Percentiles rank a stretch among this genome's conserved stretches.
phyloP scores from a whole-genome alignment of 2,113 vertebrate species.

The Protobothrops mucrosquamatus region DNA sequence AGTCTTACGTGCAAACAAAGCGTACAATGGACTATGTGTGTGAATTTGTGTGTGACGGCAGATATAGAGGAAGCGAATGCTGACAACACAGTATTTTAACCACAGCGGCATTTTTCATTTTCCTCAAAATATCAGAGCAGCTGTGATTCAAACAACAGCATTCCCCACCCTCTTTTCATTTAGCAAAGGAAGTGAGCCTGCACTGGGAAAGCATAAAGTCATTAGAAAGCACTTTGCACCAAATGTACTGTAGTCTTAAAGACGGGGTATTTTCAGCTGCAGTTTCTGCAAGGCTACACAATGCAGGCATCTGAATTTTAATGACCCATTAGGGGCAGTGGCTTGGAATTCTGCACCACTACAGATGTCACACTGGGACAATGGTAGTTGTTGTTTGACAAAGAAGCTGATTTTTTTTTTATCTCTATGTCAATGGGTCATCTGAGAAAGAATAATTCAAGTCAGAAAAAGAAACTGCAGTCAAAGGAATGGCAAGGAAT shows the following conservation, averaged over 20 bases:
- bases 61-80: neutral
- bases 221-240: slow-evolving; percentile 12
- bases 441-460: neutral
- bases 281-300: neutral
- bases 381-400: accelerated
- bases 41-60: neutral
- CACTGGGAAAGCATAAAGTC: neutral
- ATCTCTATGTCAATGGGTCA: neutral
- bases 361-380: neutral
- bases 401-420: neutral
- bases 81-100: slow-evolving; percentile 18
- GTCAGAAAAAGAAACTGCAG: slow-evolving; percentile 5
- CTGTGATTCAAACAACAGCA: slow-evolving; percentile 9
- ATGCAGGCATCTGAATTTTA: neutral
- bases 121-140: slow-evolving; percentile 21
- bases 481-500: slow-evolving; percentile 27
- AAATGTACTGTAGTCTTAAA: slow-evolving; percentile 2
- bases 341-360: neutral
- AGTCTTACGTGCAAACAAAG: neutral
- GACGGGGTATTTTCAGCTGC: slow-evolving; percentile 8
- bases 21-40: neutral
- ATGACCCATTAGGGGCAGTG: neutral
- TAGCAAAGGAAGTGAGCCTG: neutral
- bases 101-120: slow-evolving; percentile 6
- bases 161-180: neutral